Evolutionary conservation across 2,113 vertebrate genomes (phyloP).

Genomic region (Trogon surrucura): DNA sequence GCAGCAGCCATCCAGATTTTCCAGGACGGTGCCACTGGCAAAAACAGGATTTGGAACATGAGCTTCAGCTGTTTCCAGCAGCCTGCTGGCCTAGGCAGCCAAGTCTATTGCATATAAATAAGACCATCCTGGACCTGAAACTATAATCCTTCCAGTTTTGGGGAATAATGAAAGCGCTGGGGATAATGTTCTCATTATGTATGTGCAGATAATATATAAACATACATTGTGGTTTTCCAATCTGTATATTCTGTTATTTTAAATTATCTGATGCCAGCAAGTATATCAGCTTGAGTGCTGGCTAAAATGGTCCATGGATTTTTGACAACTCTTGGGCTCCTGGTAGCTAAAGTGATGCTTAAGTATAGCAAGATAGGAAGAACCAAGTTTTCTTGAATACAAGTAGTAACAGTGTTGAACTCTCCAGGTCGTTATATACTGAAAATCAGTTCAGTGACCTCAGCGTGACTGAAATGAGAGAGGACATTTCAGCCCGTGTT

Average conservation of each 20-base stretch:
- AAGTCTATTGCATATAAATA: neutral
- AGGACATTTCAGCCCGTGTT: neutral
- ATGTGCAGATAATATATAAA: neutral
- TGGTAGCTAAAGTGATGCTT: neutral
- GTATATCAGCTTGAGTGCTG: neutral
- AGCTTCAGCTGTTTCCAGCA: neutral
- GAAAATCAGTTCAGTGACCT: neutral
- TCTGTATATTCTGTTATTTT: neutral
- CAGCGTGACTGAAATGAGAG: neutral
- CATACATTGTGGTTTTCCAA: fast-evolving
- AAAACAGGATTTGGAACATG: fast-evolving
- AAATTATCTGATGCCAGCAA: neutral
- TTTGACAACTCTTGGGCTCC: neutral
- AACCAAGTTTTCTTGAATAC: neutral
- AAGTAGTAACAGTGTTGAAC: neutral
- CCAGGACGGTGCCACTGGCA: neutral
- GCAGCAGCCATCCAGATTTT: neutral
- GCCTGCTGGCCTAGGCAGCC: neutral
- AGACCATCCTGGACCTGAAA: neutral
- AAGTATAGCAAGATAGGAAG: neutral
- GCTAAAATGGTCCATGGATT: neutral
- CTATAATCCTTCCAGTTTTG: neutral
- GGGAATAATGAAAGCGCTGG: neutral
- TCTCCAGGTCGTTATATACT: neutral
- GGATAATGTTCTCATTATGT: neutral